Percentiles rank a stretch among this genome's conserved stretches.
Evolutionary conservation across 2,888 invertebrate genomes (phyloP).

Genomic region (Drosophila vallismaia): DNA sequence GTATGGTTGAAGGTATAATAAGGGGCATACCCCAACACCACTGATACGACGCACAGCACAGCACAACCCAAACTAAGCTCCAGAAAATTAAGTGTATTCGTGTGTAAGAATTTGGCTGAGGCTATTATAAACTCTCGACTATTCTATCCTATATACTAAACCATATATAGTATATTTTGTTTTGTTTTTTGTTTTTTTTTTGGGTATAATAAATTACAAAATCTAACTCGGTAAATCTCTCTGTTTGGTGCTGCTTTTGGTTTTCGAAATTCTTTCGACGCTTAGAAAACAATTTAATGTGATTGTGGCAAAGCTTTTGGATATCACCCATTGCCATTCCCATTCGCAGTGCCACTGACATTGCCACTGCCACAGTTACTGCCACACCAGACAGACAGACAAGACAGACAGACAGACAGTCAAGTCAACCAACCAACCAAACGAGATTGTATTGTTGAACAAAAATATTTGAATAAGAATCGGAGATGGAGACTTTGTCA

Average conservation of each 20-base stretch:
- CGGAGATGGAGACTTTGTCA: constrained; percentile 7
- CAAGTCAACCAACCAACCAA: constrained; percentile 3
- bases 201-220: constrained; percentile 23
- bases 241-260: constrained; percentile 24
- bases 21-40: neutral
- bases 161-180: neutral
- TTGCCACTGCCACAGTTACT: no score
- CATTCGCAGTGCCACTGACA: no score
- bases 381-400: neutral
- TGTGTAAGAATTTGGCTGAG: constrained; percentile 25
- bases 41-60: neutral
- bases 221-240: constrained; percentile 25
- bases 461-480: constrained; percentile 26
- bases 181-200: neutral
- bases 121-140: constrained; percentile 26
- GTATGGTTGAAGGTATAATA: constrained; percentile 11
- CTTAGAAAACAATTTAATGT: constrained; percentile 33
- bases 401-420: neutral
- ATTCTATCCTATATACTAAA: neutral
- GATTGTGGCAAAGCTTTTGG: constrained; percentile 37
- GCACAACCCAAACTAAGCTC: constrained; percentile 15
- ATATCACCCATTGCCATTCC: constrained; percentile 17
- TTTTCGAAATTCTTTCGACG: constrained; percentile 25
- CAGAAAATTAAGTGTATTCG: constrained; percentile 41
- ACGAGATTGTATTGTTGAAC: constrained; percentile 25